Conservation (phyloP, 2,113 vertebrate species). For the Onychostruthus taczanowskii region DNA sequence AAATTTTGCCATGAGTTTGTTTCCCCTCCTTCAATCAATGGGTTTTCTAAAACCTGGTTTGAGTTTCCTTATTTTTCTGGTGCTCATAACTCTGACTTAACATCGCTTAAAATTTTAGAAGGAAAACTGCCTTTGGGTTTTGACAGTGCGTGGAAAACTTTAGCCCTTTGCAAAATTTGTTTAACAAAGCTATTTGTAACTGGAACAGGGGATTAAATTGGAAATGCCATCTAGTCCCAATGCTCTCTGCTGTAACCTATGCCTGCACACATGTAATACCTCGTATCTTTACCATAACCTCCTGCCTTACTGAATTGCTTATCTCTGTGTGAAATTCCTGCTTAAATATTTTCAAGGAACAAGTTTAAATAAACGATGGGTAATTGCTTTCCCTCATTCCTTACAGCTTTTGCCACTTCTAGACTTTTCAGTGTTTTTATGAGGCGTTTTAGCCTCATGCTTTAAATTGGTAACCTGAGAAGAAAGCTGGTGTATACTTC, state of each 20-base stretch:
- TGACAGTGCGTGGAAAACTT: not conserved
- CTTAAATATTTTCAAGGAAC: slow-evolving; percentile 48
- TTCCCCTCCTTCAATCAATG: not conserved
- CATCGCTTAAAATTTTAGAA: not conserved
- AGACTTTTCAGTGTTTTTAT: not conserved
- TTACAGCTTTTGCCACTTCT: not conserved
- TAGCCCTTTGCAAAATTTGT: not conserved
- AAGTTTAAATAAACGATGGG: slow-evolving; percentile 62
- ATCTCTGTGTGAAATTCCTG: slow-evolving; percentile 37
- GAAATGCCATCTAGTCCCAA: not conserved
- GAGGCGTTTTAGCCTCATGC: not conserved
- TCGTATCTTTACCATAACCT: not conserved
- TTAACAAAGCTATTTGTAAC: slow-evolving; percentile 16
- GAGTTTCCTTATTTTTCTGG: slow-evolving; percentile 5
- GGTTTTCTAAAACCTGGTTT: not conserved
- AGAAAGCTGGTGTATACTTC: not conserved
- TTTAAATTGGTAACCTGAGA: slow-evolving; percentile 16
- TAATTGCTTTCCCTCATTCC: not conserved
- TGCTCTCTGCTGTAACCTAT: not conserved
- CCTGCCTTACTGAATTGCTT: not conserved
- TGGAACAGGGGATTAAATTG: not conserved
- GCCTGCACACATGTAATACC: not conserved
- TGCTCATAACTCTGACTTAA: not conserved
- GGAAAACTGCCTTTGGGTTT: slow-evolving; percentile 17
- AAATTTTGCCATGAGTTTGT: not conserved